Conservation (phyloP, 1,140 invertebrate genomes). For the Portunus trituberculatus region DNA sequence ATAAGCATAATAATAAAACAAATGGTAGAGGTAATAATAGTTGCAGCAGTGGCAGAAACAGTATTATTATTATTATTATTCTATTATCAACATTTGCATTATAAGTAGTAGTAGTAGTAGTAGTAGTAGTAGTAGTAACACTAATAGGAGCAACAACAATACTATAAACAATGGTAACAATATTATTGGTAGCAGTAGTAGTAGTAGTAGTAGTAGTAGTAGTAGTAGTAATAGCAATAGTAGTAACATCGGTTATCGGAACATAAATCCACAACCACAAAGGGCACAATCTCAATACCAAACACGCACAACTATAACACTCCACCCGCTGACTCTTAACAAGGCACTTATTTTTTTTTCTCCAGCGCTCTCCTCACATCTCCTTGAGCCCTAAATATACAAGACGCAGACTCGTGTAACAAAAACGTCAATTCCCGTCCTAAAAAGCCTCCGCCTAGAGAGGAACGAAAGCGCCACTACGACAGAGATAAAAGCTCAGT, state of each 20-base stretch:
- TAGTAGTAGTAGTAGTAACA: slow-evolving; percentile 25
- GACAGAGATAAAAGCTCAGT: neutral
- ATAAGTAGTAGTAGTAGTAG: neutral
- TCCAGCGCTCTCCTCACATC: neutral
- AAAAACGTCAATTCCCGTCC: neutral
- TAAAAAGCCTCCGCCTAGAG: neutral
- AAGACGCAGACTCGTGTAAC: neutral
- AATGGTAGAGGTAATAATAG: no score
- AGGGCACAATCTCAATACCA: neutral
- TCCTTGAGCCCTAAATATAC: neutral
- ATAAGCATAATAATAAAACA: no score
- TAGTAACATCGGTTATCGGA: neutral
- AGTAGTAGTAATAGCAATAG: neutral
- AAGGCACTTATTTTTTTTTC: slow-evolving; percentile 6
- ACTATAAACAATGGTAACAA: neutral
- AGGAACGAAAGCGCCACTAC: slow-evolving; percentile 5
- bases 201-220: neutral
- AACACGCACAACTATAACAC: neutral
- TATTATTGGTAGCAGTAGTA: neutral
- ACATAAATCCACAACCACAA: neutral
- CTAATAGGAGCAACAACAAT: neutral
- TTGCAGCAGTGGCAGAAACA: no score
- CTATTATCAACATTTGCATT: neutral
- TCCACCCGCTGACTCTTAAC: neutral
- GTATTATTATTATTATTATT: no score